Percentiles rank a stretch among this genome's conserved stretches.
These are phyloP conservation scores for Esox lucius DNA, from an alignment of 2,797 vertebrate species.

Conservation along the genomic window DNA sequence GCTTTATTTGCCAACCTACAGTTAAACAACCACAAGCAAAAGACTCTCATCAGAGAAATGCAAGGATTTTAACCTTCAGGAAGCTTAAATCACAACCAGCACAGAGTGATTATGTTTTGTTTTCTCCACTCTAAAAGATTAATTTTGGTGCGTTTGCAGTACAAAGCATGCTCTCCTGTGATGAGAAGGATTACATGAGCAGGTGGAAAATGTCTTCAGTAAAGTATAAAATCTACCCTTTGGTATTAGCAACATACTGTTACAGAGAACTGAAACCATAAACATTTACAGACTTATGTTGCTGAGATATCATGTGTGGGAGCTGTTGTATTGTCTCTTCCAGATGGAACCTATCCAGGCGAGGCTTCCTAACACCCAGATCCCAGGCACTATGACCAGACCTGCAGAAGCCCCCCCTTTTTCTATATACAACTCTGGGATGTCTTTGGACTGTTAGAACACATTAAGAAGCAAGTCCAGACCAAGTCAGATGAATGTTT, in stretches of 20 bases:
- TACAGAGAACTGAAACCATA: conserved; percentile 38
- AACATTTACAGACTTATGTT: not conserved
- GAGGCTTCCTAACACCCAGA: conserved; percentile 29
- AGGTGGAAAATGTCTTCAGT: conserved; percentile 35
- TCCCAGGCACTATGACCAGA: conserved; percentile 53
- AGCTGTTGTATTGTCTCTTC: conserved; percentile 36
- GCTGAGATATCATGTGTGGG: not conserved
- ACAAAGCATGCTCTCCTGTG: conserved; percentile 45
- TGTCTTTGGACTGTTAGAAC: not conserved
- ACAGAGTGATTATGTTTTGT: conserved; percentile 32
- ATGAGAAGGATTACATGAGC: conserved; percentile 56
- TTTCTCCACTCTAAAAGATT: conserved; percentile 47
- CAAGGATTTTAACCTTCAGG: conserved; percentile 45
- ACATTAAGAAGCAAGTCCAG: not conserved
- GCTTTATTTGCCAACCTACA: conserved; percentile 1
- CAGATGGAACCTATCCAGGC: conserved; percentile 42
- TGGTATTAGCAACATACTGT: conserved; percentile 44
- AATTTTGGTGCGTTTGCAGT: conserved; percentile 45
- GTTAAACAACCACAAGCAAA: conserved; percentile 9
- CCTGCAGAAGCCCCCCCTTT: conserved; percentile 25
- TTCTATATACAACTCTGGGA: not conserved
- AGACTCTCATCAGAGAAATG: conserved; percentile 22
- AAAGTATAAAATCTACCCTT: conserved; percentile 27
- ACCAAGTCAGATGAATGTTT: not conserved
- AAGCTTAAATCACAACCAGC: conserved; percentile 25